Evolutionary conservation across 2,113 vertebrate species (phyloP).

Genomic region (Maccullochella peelii): DNA sequence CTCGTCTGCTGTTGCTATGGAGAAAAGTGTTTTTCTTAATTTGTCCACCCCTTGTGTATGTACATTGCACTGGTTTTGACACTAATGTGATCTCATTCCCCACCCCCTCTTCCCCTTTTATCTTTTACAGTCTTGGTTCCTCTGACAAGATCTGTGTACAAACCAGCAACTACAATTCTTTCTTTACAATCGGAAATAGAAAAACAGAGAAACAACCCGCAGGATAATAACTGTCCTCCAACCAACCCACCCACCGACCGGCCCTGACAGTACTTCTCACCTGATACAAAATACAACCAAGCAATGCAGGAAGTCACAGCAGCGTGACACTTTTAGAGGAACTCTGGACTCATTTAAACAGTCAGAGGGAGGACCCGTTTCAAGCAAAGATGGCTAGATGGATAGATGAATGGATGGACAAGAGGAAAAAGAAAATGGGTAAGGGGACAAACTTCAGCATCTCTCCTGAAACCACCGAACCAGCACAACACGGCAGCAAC

Average conservation of each 20-base stretch:
- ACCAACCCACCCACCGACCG: slow-evolving; percentile 67
- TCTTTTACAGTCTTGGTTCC: slow-evolving; percentile 93
- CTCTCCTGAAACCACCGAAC: slow-evolving; percentile 70
- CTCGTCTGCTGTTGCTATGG: too few species aligned
- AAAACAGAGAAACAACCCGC: slow-evolving; percentile 71
- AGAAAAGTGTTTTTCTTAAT: not conserved
- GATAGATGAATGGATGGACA: slow-evolving; percentile 67
- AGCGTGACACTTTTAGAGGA: slow-evolving; percentile 70
- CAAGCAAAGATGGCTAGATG: slow-evolving; percentile 56
- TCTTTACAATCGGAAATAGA: slow-evolving; percentile 85
- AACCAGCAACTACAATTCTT: slow-evolving; percentile 86
- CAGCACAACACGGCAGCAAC: slow-evolving; percentile 63
- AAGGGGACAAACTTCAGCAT: slow-evolving; percentile 50
- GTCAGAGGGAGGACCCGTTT: slow-evolving; percentile 73
- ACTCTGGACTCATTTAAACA: slow-evolving; percentile 74
- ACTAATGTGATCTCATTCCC: slow-evolving; percentile 4
- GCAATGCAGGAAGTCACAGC: slow-evolving; percentile 68
- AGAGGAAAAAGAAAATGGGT: slow-evolving; percentile 59
- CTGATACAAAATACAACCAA: slow-evolving; percentile 62
- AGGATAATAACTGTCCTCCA: slow-evolving; percentile 71
- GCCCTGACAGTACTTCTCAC: slow-evolving; percentile 68
- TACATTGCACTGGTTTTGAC: not conserved
- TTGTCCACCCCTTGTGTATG: not conserved
- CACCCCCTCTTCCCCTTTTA: not conserved
- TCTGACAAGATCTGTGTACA: slow-evolving; percentile 90